These are phyloP conservation scores for Drosophila parabipectinata DNA, from an alignment of 1,140 invertebrate genomes.

Conservation along the genomic window DNA sequence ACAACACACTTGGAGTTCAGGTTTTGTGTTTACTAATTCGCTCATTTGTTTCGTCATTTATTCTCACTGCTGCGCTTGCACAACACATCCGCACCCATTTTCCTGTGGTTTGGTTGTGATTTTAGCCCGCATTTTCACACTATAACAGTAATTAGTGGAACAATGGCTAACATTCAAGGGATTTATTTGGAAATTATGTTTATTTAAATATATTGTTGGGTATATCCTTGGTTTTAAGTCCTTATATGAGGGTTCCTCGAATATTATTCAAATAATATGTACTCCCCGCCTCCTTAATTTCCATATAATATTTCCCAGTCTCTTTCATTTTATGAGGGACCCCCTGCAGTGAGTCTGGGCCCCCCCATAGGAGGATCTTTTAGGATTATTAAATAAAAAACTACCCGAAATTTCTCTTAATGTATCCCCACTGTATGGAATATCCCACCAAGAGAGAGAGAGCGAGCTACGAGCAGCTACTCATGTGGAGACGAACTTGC, in stretches of 20 bases:
- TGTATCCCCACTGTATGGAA: constrained; percentile 4
- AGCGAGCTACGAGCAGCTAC: constrained; percentile 34
- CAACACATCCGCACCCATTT: constrained; percentile 9
- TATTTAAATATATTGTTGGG: no score
- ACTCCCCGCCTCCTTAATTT: not conserved
- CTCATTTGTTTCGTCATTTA: constrained; percentile 35
- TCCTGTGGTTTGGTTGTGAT: not conserved
- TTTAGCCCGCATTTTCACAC: constrained; percentile 33
- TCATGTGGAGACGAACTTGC: constrained; percentile 23
- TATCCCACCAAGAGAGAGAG: constrained; percentile 11
- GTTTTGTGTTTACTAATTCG: constrained; percentile 33
- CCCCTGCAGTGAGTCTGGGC: constrained; percentile 33
- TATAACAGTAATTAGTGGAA: constrained; percentile 8
- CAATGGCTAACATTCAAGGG: not conserved
- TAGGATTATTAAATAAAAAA: not conserved
- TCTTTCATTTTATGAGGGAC: constrained; percentile 6
- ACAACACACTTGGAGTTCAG: constrained; percentile 20
- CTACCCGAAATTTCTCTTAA: not conserved
- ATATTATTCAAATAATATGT: no score
- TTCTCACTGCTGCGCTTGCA: constrained; percentile 25
- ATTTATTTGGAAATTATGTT: no score
- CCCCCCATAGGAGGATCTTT: constrained; percentile 26
- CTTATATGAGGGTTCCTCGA: no score
- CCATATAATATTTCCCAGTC: not conserved
- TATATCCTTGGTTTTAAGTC: no score